Evolutionary conservation across 2,113 vertebrate genomes (phyloP).

Genomic region (Fregata magnificens): DNA sequence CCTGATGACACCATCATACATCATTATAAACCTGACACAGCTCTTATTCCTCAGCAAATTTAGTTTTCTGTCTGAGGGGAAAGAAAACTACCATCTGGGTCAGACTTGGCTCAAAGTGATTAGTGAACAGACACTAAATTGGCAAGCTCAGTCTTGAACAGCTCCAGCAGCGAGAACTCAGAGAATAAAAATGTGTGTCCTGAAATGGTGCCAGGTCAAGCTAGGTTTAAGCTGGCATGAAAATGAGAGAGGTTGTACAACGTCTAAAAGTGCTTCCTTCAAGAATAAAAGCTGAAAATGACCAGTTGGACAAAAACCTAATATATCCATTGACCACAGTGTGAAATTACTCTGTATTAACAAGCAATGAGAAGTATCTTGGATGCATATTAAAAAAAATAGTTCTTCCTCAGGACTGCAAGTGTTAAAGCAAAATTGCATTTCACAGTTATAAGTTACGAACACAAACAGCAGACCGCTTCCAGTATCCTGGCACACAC

Average conservation of each 20-base stretch:
- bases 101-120: background rate
- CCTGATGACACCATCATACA: background rate
- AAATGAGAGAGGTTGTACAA: background rate
- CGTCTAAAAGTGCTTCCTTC: background rate
- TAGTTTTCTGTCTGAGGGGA: background rate
- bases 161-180: background rate
- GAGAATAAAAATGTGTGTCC: slow-evolving; percentile 1
- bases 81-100: background rate
- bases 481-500: background rate
- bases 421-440: background rate
- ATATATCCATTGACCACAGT: background rate
- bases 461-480: background rate
- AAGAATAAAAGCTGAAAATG: background rate
- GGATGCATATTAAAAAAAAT: background rate
- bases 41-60: background rate
- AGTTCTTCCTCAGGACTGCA: background rate
- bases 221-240: background rate
- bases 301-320: background rate
- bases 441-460: background rate
- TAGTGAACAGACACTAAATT: background rate
- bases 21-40: background rate
- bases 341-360: background rate
- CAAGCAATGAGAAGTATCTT: background rate
- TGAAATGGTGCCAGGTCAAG: background rate
- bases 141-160: background rate